Base-by-base conservation (phyloP, 2,888 invertebrate species). In the Fragum fragum region DNA sequence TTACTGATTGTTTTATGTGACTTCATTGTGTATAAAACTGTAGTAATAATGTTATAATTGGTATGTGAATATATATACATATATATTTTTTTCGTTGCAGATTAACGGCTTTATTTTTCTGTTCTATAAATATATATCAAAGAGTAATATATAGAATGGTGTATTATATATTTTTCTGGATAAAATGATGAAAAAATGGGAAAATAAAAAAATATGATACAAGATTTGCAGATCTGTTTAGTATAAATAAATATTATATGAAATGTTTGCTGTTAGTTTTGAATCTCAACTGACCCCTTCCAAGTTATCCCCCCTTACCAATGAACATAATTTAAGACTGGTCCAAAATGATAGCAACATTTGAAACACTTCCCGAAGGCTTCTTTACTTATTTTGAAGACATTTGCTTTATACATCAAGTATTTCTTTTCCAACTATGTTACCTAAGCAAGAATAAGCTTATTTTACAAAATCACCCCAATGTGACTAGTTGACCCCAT, bases 121-220 rank as follows among this genome's bases (percentile, higher is more conserved):
- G 81, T 81, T 85, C 79, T 80, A 77, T 79, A 78, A 77, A 73
- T 73, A 77, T 78, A 80, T 80, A 80, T 72, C 83, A 81, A 72
- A 83, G 83, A 86, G 83, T 86, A 86, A 86, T 83, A 86, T 83
- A 86, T 86, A 73, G 83, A 79, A 76, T 79, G 78, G 83, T 80
- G 79, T 78, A 81, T 81, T 73, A 86, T 86, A 83, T 86, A 83
- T 83, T 76, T 86, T 77, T 83, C 66, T 66, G 32, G 66, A 66
- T 36, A 39, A 66, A 66, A 66, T 36, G 36, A 36, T n/a, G 14
- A 26, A 66, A 66, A 66, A 63, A 63, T n/a, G 26, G 32, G 32
- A 36, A 63, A 63, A 36, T 63, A 63, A 6, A 32, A 63, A 39
- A 66, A 66, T 47, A 47, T 47, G 47, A 47, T 47, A 47, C 47